Evolutionary conservation across 2,797 vertebrate species (phyloP), one percentile per base, ranked within the genome.

Genomic region (Cheracebus regulus): DNA sequence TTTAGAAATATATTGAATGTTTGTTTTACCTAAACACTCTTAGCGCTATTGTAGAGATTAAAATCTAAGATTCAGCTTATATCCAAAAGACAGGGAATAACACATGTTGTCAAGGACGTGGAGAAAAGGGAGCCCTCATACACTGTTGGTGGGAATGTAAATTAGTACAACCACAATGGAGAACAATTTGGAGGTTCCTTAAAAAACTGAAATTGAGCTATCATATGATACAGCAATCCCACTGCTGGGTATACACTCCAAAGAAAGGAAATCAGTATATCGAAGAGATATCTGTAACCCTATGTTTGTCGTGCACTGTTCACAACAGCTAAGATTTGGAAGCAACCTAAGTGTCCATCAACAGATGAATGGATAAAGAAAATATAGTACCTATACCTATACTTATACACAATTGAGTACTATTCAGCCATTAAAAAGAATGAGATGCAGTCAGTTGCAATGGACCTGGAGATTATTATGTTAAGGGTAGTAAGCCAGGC

Each of bases 1-100:
- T 95, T 95, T 92, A 88, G 4, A 86, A 30, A 64, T 28, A 41
- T 41, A 39, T 4, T 90, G 33, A 83, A 78, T 94, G 93, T 96
- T 96, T 95, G n/a, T 55, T 52, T 95, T 94, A 90, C 33, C 17
- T 33, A 80, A 15, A 39, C 33, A 79, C 8, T 83, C 39, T 73
- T n/a, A 75, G 33, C 5, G 11, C 12, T 85, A 83, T 19, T 72
- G 85, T 86, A 84, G 20, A 90, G 6, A 81, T 87, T n/a, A 85
- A 80, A 72, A 4, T 20, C 5, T 41, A 17, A 30, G 8, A 6
- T 44, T 26, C 44, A 83, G 76, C 15, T n/a, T n/a, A 8, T n/a
- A 17, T 67, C 7, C 61, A 19, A n/a, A 67, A 67, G 33, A 67
- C 15, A 67, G 15, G 61, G 61, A 67, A 19, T 17, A n/a, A 67